Conservation (phyloP, 2,888 invertebrate species). For the Drosophila anomalata region DNA sequence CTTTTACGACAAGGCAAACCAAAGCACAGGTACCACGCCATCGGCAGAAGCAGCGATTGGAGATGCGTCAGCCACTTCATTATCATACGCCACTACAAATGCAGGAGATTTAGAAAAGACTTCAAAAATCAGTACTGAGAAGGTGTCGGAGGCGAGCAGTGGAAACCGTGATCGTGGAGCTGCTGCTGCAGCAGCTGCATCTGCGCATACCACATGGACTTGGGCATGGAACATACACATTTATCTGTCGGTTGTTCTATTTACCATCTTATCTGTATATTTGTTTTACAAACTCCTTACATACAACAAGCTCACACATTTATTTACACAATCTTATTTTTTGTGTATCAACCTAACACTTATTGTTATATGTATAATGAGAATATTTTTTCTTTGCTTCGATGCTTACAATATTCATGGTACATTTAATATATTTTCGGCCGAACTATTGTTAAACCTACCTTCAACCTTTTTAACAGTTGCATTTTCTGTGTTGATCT, state of each 20-base stretch:
- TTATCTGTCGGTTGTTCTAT: conserved; percentile 93
- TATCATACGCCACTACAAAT: conserved; percentile 82
- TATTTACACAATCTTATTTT: conserved; percentile 94
- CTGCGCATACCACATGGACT: conserved; percentile 87
- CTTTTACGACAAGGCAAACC: conserved; percentile 54
- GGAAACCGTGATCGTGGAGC: conserved; percentile 31
- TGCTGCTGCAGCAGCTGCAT: conserved; percentile 62
- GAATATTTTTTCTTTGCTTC: conserved; percentile 94
- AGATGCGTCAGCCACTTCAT: conserved; percentile 63
- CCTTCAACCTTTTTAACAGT: conserved; percentile 94
- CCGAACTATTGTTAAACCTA: conserved; percentile 92
- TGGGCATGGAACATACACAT: conserved; percentile 97
- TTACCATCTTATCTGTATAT: conserved; percentile 92
- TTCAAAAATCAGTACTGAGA: conserved; percentile 9
- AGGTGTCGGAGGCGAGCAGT: conserved; percentile 2
- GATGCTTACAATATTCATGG: conserved; percentile 96
- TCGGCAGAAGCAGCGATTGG: conserved; percentile 72
- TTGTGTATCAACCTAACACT: conserved; percentile 92
- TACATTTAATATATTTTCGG: conserved; percentile 90
- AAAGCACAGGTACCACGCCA: conserved; percentile 68
- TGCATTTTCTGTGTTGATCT: conserved; percentile 94
- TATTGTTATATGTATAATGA: conserved; percentile 91
- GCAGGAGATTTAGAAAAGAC: conserved; percentile 28
- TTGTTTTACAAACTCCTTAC: conserved; percentile 94
- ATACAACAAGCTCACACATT: conserved; percentile 93